Percentiles rank a stretch among this genome's conserved stretches.
Evolutionary conservation across 2,888 invertebrate genomes (phyloP).

Genomic region (Amblyjoppa fuscipennis): DNA sequence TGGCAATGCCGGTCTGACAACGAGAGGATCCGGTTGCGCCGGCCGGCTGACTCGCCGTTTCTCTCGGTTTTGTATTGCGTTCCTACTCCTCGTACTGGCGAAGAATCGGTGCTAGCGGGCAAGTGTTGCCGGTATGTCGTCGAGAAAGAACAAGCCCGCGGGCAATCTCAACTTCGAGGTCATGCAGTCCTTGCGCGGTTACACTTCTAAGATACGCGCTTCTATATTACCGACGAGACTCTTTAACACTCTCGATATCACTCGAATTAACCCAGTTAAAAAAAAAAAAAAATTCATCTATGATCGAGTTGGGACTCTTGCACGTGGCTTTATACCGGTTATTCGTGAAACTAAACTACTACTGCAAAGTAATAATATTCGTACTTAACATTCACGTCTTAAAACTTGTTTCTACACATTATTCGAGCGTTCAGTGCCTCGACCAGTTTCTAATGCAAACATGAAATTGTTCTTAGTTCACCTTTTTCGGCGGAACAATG

Average conservation of each 20-base stretch:
- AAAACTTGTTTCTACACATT: not conserved
- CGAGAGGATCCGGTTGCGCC: conserved; percentile 66
- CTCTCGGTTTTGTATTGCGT: not conserved
- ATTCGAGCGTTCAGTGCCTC: not conserved
- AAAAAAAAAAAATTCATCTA: not conserved
- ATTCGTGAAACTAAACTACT: not conserved
- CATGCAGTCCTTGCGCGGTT: conserved; percentile 58
- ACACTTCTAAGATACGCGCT: conserved; percentile 36
- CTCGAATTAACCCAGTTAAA: not conserved
- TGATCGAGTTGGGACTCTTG: not conserved
- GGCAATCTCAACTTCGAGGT: conserved; percentile 66
- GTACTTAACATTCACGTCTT: not conserved
- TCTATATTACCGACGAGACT: not conserved
- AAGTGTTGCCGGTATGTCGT: conserved; percentile 59
- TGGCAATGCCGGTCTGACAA: conserved; percentile 30
- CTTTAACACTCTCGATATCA: conserved; percentile 6
- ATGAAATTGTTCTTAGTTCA: not conserved
- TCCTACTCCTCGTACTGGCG: conserved; percentile 28
- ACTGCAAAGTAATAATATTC: not conserved
- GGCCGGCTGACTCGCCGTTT: conserved; percentile 28
- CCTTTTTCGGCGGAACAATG: conserved; percentile 36
- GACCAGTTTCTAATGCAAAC: not conserved
- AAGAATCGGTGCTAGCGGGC: conserved; percentile 22
- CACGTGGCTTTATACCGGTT: not conserved
- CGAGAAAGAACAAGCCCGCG: conserved; percentile 61